These are phyloP conservation scores for Saturnia pavonia DNA, from an alignment of 2,888 invertebrate species.

Conservation along the genomic window DNA sequence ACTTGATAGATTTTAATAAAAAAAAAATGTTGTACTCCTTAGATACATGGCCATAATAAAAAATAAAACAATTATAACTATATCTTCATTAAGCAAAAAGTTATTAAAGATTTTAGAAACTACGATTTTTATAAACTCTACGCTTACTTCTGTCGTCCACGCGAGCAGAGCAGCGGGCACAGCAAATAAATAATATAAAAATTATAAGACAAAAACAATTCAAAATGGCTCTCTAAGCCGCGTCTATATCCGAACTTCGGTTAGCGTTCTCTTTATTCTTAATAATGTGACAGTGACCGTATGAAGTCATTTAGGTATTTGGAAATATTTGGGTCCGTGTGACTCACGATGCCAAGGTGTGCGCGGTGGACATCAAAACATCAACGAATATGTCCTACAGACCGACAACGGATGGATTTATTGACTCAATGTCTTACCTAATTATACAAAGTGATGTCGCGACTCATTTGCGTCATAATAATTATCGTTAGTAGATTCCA, in stretches of 20 bases:
- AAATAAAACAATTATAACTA: too few species aligned
- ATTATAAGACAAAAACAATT: neutral
- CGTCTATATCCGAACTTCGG: slow-evolving; percentile 23
- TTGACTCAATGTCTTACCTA: slow-evolving; percentile 38
- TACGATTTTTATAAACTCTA: too few species aligned
- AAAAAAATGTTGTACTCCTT: too few species aligned
- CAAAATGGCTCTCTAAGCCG: neutral
- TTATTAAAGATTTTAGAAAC: too few species aligned
- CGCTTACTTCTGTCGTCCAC: too few species aligned
- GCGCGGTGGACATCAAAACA: slow-evolving; percentile 44
- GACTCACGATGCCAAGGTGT: slow-evolving; percentile 46
- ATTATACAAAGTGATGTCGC: slow-evolving; percentile 5
- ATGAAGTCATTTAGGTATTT: slow-evolving; percentile 59
- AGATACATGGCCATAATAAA: too few species aligned
- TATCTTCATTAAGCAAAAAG: too few species aligned
- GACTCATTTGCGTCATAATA: slow-evolving; percentile 11
- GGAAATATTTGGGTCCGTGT: slow-evolving; percentile 48
- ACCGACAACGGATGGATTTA: slow-evolving; percentile 38
- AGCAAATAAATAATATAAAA: neutral
- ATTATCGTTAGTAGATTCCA: neutral
- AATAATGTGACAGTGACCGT: slow-evolving; percentile 51
- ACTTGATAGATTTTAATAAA: too few species aligned
- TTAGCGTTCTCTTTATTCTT: slow-evolving; percentile 43
- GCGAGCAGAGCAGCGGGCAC: too few species aligned
- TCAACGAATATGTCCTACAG: slow-evolving; percentile 25